Evolutionary conservation across 2,797 vertebrate genomes (phyloP).

Genomic region (Pteronotus mesoamericanus): DNA sequence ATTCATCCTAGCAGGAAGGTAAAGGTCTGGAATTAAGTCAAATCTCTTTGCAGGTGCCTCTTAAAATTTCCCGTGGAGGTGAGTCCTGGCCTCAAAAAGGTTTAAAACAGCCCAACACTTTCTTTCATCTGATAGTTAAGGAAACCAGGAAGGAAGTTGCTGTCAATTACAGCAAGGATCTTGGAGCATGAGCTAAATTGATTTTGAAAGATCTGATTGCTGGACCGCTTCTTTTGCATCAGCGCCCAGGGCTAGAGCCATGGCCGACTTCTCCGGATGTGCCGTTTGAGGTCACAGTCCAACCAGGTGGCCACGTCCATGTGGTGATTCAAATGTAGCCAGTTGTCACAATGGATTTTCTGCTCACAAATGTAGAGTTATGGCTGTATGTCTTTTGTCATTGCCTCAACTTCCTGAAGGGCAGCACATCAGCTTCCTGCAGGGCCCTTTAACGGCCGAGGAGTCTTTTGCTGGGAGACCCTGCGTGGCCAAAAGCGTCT

Average conservation of each 20-base stretch:
- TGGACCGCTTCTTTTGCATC: conserved; percentile 81
- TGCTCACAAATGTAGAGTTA: conserved; percentile 86
- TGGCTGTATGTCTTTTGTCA: conserved; percentile 85
- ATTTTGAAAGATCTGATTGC: conserved; percentile 94
- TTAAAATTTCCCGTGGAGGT: conserved; percentile 44
- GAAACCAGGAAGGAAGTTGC: conserved; percentile 84
- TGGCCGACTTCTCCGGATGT: conserved; percentile 88
- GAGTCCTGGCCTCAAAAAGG: conserved; percentile 48
- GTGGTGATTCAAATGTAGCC: conserved; percentile 91
- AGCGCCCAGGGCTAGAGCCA: conserved; percentile 84
- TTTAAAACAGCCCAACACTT: conserved; percentile 81
- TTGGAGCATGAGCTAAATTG: conserved; percentile 89
- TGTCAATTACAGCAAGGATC: conserved; percentile 86
- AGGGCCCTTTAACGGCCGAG: conserved; percentile 79
- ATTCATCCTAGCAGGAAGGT: conserved; percentile 12
- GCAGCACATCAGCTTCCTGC: conserved; percentile 74
- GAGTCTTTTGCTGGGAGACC: conserved; percentile 72
- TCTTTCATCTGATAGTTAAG: conserved; percentile 83
- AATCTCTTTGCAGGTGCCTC: conserved; percentile 16
- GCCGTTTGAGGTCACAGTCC: conserved; percentile 88
- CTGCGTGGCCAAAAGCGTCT: conserved; percentile 70
- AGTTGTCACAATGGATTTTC: conserved; percentile 89
- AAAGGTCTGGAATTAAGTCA: conserved; percentile 40
- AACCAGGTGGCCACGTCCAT: conserved; percentile 88
- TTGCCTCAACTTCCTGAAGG: conserved; percentile 75